phyloP scores from a whole-genome alignment of 2,113 vertebrate genomes.

The Syrrhaptes paradoxus region DNA sequence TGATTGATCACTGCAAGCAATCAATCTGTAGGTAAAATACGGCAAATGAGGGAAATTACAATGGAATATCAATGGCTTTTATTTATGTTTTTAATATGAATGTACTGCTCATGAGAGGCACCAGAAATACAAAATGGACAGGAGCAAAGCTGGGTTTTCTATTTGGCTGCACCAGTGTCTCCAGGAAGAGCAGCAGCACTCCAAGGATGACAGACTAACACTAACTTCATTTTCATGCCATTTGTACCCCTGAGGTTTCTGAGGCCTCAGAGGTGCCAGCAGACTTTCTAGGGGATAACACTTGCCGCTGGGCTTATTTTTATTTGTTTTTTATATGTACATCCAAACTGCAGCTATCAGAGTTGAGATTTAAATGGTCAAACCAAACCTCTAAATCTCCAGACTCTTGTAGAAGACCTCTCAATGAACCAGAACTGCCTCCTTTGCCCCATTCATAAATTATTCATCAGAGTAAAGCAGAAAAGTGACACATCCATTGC shows the following conservation, averaged over 20 bases:
- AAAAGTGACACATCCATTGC: neutral
- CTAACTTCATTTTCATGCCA: neutral
- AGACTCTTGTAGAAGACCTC: neutral
- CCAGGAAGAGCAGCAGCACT: neutral
- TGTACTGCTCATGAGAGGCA: neutral
- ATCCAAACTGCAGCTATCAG: neutral
- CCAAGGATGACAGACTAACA: neutral
- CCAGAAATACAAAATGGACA: neutral
- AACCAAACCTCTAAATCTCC: neutral
- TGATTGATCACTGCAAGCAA: neutral
- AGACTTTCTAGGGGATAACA: neutral
- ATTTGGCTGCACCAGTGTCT: neutral
- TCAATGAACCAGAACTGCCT: neutral
- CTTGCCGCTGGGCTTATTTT: neutral
- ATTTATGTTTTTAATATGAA: conserved; percentile 6
- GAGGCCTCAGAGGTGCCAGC: neutral
- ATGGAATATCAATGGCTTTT: neutral
- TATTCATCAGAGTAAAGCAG: neutral
- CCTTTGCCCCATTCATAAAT: neutral
- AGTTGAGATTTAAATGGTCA: neutral
- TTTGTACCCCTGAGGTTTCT: neutral
- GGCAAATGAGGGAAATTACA: neutral
- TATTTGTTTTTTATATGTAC: neutral
- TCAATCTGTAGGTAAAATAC: neutral
- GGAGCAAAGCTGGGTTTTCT: neutral